phyloP scores from a whole-genome alignment of 2,888 invertebrate species.

The Noctua janthe region DNA sequence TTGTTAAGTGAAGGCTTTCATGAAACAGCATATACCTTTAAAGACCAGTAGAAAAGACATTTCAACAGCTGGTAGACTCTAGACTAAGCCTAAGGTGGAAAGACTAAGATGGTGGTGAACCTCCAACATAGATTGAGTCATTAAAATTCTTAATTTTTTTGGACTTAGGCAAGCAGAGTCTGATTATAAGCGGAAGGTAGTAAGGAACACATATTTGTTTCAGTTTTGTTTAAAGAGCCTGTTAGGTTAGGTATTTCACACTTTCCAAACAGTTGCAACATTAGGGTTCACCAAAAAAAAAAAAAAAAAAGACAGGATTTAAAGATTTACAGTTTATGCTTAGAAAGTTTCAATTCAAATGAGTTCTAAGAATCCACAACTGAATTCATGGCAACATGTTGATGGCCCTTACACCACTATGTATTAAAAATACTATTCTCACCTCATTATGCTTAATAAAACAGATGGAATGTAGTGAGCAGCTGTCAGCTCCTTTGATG shows the following conservation, averaged over 20 bases:
- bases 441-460: slow-evolving; percentile 93
- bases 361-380: not conserved
- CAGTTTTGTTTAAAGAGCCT: no score
- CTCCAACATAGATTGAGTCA: not conserved
- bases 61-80: not conserved
- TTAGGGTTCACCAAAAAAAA: no score
- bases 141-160: not conserved
- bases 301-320: not conserved
- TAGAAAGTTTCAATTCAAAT: no score
- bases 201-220: no score
- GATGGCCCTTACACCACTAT: not conserved
- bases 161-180: not conserved
- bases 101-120: not conserved
- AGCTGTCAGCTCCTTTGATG: slow-evolving; percentile 94
- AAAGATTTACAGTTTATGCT: not conserved
- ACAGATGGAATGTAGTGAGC: slow-evolving; percentile 94
- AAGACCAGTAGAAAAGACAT: not conserved
- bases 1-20: not conserved
- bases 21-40: not conserved
- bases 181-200: not conserved
- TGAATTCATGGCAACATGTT: not conserved
- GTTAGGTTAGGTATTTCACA: no score
- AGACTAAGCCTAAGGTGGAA: not conserved
- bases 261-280: no score
- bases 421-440: slow-evolving; percentile 5